Conservation (phyloP, 2,113 vertebrate species). For the Ceyx cyanopectus region DNA sequence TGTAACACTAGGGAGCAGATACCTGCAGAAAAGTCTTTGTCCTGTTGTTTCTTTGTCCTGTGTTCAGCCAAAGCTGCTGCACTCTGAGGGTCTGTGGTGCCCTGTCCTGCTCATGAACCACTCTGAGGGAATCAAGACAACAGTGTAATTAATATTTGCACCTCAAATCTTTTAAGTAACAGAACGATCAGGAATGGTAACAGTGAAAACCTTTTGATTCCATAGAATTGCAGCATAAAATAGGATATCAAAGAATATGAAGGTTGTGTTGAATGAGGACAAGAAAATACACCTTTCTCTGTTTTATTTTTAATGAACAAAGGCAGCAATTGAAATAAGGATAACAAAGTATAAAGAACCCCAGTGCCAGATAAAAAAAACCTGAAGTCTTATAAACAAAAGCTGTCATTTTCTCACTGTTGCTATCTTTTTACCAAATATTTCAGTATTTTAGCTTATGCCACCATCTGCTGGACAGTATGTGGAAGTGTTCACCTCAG, state of each 20-base stretch:
- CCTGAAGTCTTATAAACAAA: conserved; percentile 9
- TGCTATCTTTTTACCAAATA: background rate
- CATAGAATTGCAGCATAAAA: background rate
- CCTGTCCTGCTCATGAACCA: accelerated
- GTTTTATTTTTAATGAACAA: background rate
- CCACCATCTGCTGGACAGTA: conserved; percentile 73
- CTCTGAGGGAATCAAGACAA: background rate
- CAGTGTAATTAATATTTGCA: background rate
- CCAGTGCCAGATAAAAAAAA: background rate
- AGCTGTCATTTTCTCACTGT: background rate
- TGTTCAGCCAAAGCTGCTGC: background rate
- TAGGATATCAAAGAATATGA: background rate
- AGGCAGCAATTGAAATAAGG: background rate
- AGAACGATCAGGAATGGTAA: background rate
- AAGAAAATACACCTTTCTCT: background rate
- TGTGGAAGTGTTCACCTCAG: background rate
- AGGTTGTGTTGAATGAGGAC: background rate
- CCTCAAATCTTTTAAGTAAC: background rate
- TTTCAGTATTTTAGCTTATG: conserved; percentile 45
- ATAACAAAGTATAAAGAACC: background rate
- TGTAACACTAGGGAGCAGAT: background rate
- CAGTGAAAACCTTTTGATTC: background rate
- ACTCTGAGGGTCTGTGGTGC: background rate
- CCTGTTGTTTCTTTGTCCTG: background rate
- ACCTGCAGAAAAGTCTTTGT: background rate